These are phyloP conservation scores for Chrysina gloriosa DNA, from an alignment of 2,888 invertebrate genomes.

Conservation along the genomic window DNA sequence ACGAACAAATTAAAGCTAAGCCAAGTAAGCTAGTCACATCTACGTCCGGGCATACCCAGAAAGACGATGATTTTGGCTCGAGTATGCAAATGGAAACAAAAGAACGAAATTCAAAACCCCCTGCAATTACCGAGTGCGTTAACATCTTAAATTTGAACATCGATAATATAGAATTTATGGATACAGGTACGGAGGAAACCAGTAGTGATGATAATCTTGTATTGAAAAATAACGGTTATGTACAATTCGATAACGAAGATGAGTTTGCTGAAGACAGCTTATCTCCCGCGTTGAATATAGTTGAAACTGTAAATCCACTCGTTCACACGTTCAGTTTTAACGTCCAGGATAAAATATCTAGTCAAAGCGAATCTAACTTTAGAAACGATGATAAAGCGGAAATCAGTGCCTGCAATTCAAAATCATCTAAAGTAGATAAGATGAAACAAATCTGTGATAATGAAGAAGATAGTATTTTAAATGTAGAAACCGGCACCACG, in stretches of 20 bases:
- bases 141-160: slow-evolving; percentile 67
- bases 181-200: slow-evolving; percentile 83
- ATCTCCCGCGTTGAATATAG: slow-evolving; percentile 56
- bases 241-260: slow-evolving; percentile 72
- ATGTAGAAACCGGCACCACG: slow-evolving; percentile 69
- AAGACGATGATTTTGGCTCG: slow-evolving; percentile 61
- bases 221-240: slow-evolving; percentile 74
- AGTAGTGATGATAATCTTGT: slow-evolving; percentile 71
- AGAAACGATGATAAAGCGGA: slow-evolving; percentile 2
- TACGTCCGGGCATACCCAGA: slow-evolving; percentile 52
- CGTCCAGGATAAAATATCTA: neutral
- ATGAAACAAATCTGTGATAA: slow-evolving; percentile 62
- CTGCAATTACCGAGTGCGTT: slow-evolving; percentile 56
- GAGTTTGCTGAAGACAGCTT: slow-evolving; percentile 62
- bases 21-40: slow-evolving; percentile 51
- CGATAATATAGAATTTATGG: slow-evolving; percentile 88
- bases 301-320: slow-evolving; percentile 58
- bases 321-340: slow-evolving; percentile 65
- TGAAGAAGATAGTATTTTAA: slow-evolving; percentile 72
- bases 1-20: slow-evolving; percentile 56
- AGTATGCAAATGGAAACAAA: slow-evolving; percentile 59
- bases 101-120: slow-evolving; percentile 44
- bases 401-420: slow-evolving; percentile 2
- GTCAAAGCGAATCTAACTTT: too few relatives aligned
- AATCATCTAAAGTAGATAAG: slow-evolving; percentile 51